Evolutionary conservation across 2,797 vertebrate species (phyloP).

Genomic region (Alca torda): DNA sequence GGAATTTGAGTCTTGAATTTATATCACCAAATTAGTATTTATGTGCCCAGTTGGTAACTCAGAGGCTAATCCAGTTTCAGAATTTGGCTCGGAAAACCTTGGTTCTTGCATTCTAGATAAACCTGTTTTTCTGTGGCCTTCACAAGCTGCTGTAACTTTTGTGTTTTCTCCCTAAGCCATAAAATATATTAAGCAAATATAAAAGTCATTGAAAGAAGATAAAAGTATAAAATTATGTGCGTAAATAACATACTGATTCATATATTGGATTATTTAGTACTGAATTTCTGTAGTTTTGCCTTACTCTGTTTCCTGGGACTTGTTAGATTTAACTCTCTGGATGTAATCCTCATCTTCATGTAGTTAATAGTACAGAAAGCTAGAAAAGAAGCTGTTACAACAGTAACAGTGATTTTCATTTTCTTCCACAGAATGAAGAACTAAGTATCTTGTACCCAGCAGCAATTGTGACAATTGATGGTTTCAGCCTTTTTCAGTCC

Average conservation of each 20-base stretch:
- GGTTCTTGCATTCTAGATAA: not conserved
- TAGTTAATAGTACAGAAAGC: not conserved
- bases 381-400: not conserved
- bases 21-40: not conserved
- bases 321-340: not conserved
- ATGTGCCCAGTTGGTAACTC: not conserved
- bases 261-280: not conserved
- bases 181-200: not conserved
- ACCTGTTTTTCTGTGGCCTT: not conserved
- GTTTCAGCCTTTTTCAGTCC: conserved; percentile 98
- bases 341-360: not conserved
- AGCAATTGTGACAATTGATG: conserved; percentile 95
- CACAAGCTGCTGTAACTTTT: not conserved
- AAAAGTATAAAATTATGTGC: not conserved
- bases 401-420: not conserved
- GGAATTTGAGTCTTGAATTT: not conserved
- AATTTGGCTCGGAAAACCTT: not conserved
- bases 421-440: conserved; percentile 90
- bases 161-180: not conserved
- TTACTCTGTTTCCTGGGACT: not conserved
- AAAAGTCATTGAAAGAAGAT: not conserved
- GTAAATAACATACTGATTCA: not conserved
- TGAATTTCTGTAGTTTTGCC: not conserved
- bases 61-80: not conserved
- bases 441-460: conserved; percentile 94